Base-by-base conservation (phyloP, 2,113 vertebrate genomes). In the Polypterus bichir region DNA sequence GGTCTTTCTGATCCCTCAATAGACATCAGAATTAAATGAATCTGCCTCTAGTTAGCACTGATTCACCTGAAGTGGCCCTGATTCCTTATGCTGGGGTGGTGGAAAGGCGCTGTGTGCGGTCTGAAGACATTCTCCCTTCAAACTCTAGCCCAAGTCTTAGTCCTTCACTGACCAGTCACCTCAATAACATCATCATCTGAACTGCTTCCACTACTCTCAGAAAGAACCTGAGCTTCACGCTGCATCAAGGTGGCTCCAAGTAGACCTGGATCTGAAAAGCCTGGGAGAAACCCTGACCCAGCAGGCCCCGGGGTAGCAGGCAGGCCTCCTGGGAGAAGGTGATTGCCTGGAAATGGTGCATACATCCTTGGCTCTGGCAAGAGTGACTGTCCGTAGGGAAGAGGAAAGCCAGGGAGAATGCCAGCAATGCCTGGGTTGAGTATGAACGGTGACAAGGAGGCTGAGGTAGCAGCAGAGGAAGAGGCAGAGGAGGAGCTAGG, bases 131-230 rank as follows among this genome's bases (percentile, higher is more conserved):
- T n/a, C n/a, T n/a, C n/a, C n/a, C n/a, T n/a, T n/a, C n/a, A n/a
- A n/a, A n/a, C n/a, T n/a, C n/a, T n/a, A n/a, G n/a, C n/a, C n/a
- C n/a, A n/a, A n/a, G n/a, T n/a, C n/a, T n/a, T n/a, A 68, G 69
- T 65, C 62, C 58, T 53, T 83, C 90, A 97, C 72, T 98, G 91
- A 81, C 93, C 94, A 57, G 85, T 97, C 75, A 98, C 92, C 79
- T 97, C 96, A 69, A 98, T 97, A 60, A 98, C 93, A 54, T 98
- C 96, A 6, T 98, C 94, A 5, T 98, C 95, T 54, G 93, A 95
- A 72, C 94, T 97, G 72, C 92, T 94, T 67, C 89, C 90, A 6
- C 91, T 91, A 46, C 91, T 91, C 74, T 97, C 92, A 0, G 85
- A 69, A 47, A 87, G 82, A 72, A 85, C 84, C 55, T 81, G 85